phyloP scores from a whole-genome alignment of 2,888 invertebrate species.

The Asteroscopus sphinx region DNA sequence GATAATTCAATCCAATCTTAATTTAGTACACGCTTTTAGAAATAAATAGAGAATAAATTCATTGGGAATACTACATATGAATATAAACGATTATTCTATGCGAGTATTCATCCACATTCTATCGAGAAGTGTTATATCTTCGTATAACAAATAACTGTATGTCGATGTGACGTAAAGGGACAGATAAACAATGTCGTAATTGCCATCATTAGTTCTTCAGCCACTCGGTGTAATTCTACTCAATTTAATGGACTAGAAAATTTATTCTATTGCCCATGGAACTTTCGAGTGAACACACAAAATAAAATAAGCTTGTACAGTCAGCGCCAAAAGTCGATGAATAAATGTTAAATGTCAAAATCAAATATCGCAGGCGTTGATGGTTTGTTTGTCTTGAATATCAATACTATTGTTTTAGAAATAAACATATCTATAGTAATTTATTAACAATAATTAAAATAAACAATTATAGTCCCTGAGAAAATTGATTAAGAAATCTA shows the following conservation, averaged over 20 bases:
- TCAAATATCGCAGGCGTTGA: too few species aligned
- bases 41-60: conserved; percentile 17
- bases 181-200: conserved; percentile 67
- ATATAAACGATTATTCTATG: conserved; percentile 14
- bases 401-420: too few species aligned
- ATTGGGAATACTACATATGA: conserved; percentile 8
- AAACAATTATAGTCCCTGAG: too few species aligned
- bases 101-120: conserved; percentile 6
- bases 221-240: conserved; percentile 73
- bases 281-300: conserved; percentile 38
- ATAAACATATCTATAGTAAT: too few species aligned
- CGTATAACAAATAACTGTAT: conserved; percentile 27
- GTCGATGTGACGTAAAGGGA: conserved; percentile 29
- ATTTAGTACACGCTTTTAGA: conserved; percentile 2
- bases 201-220: conserved; percentile 70
- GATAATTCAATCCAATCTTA: conserved; percentile 13
- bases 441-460: too few species aligned
- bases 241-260: conserved; percentile 77
- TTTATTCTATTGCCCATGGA: conserved; percentile 71
- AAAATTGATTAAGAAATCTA: too few species aligned
- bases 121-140: conserved; percentile 13
- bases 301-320: conserved; percentile 27
- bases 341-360: too few species aligned
- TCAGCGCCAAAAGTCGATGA: too few species aligned
- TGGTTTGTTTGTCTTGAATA: too few species aligned